Percentiles rank a stretch among this genome's conserved stretches.
phyloP scores from a whole-genome alignment of 2,888 invertebrate species.

The Caenorhabditis uteleia region DNA sequence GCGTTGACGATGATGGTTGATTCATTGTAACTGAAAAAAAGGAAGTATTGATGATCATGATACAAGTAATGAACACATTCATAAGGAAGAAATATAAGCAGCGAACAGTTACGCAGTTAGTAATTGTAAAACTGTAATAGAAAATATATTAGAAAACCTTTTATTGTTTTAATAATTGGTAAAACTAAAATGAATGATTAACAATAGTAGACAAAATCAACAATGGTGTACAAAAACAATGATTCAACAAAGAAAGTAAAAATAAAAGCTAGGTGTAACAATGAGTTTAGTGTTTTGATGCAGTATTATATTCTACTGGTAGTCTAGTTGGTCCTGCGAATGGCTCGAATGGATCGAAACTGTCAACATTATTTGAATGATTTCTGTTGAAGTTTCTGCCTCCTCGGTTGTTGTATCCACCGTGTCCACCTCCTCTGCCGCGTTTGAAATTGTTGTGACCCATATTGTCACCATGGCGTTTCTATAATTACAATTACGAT shows the following conservation, averaged over 20 bases:
- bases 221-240: constrained; percentile 8
- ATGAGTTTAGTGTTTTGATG: background rate
- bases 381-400: constrained; percentile 10
- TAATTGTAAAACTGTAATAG: too few species aligned
- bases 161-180: too few species aligned
- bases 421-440: constrained; percentile 17
- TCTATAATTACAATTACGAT: constrained; percentile 10
- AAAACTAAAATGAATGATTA: too few species aligned
- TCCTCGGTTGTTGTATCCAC: constrained; percentile 17
- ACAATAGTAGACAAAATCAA: constrained; percentile 7
- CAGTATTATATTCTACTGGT: constrained; percentile 38
- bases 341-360: constrained; percentile 57
- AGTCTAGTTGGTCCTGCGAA: constrained; percentile 43
- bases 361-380: constrained; percentile 7
- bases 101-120: too few species aligned
- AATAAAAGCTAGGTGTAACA: too few species aligned
- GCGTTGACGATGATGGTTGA: too few species aligned
- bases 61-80: too few species aligned
- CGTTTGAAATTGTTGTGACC: constrained; percentile 25
- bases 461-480: constrained; percentile 8
- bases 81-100: too few species aligned
- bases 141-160: too few species aligned
- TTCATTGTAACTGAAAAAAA: too few species aligned
- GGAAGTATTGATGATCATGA: too few species aligned
- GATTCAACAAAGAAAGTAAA: background rate